phyloP scores from a whole-genome alignment of 1,140 invertebrate species.

The Venturia canescens region DNA sequence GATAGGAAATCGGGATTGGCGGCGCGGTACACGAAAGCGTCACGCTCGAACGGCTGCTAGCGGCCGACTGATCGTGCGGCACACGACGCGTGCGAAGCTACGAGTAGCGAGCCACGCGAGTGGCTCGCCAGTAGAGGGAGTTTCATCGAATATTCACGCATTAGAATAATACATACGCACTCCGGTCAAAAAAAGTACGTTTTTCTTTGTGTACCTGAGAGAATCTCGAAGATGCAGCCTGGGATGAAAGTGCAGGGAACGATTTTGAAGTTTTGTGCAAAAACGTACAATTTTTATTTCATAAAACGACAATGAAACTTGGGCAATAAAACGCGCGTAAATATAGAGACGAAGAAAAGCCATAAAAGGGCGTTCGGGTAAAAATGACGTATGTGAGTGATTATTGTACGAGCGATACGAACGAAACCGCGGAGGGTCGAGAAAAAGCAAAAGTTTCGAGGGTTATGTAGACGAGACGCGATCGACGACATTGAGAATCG shows the following conservation, averaged over 20 bases:
- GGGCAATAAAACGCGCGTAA: too few relatives aligned
- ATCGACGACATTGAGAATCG: slow-evolving; percentile 25
- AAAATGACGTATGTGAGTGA: neutral
- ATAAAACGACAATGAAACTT: too few relatives aligned
- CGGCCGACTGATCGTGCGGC: slow-evolving; percentile 70
- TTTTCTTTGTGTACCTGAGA: too few relatives aligned
- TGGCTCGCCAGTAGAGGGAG: neutral
- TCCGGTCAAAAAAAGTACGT: too few relatives aligned
- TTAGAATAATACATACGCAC: too few relatives aligned
- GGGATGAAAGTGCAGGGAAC: too few relatives aligned
- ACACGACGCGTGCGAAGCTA: slow-evolving; percentile 54
- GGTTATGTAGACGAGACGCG: neutral
- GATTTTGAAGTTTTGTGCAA: too few relatives aligned
- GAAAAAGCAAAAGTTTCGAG: slow-evolving; percentile 16
- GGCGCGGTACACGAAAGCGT: slow-evolving; percentile 47
- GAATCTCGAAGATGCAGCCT: too few relatives aligned
- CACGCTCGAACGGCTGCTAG: slow-evolving; percentile 67
- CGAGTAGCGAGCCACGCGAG: slow-evolving; percentile 8
- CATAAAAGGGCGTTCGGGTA: neutral
- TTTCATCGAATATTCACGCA: neutral
- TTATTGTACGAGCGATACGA: too few relatives aligned
- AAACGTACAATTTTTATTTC: too few relatives aligned
- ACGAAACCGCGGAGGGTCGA: neutral
- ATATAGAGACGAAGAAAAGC: too few relatives aligned
- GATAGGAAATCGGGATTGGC: too few relatives aligned